Evolutionary conservation across 2,888 invertebrate genomes (phyloP), one percentile per base, ranked within the genome.

Genomic region (Archips crataeganus): DNA sequence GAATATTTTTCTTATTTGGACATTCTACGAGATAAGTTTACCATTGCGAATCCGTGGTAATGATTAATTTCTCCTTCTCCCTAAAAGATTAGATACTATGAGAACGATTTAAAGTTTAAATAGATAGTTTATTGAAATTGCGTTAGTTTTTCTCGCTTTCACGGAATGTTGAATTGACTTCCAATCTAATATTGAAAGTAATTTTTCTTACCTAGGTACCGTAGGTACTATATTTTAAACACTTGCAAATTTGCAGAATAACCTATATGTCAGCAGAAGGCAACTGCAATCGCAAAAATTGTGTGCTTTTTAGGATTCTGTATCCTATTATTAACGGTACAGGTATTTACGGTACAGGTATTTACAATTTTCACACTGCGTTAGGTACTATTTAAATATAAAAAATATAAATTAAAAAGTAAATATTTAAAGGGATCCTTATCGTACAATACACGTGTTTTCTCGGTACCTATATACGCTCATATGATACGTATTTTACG

Each of bases 11-110:
- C 11, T 32, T 11, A 57, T 57, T 57, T 57, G 10, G 32, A 32
- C 32, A 57, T 57, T 57, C 11, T 11, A 11, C 11, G 57, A 32
- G 32, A 57, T 57, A 57, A 57, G 32, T 11, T 10, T 57, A 57
- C 10, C 57, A 57, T 57, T 32, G 32, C 57, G 32, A 57, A 57
- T 57, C 32, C 10, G 57, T 11, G 10, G 57, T 32, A 57, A 32
- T 57, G 57, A 57, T 57, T 54, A 57, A 11, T 57, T 57, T 57
- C 57, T 32, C 57, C 57, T 57, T 57, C 57, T 57, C 57, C 32
- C 32, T 32, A 57, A 15, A 54, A 57, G 11, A 57, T 57, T 11
- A 5, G 57, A 3, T 32, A 10, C 4, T 57, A 23, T 54, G 51
- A 54, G 51, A 54, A 54, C 15, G 23, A 54, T 54, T 54, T 23